These are phyloP conservation scores for Diaprepes abbreviatus DNA, from an alignment of 2,888 invertebrate genomes.

Conservation along the genomic window DNA sequence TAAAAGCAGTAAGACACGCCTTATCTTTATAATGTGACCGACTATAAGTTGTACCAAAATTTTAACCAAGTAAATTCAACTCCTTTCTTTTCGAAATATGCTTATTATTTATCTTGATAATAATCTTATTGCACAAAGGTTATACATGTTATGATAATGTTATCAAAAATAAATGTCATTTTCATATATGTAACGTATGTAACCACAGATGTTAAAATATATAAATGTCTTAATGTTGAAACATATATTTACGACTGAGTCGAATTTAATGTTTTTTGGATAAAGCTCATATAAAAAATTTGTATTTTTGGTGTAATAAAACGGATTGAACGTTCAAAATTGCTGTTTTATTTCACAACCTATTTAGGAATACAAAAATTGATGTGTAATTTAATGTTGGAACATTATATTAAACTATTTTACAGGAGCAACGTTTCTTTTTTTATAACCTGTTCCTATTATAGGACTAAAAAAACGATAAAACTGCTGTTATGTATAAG, in stretches of 20 bases:
- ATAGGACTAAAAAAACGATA: no score
- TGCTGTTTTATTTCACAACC: constrained; percentile 8
- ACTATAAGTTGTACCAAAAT: neutral
- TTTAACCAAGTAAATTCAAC: neutral
- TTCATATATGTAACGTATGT: constrained; percentile 32
- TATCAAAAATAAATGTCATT: constrained; percentile 30
- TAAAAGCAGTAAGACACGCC: constrained; percentile 21
- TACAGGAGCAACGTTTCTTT: no score
- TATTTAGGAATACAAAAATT: no score
- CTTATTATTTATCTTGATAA: constrained; percentile 19
- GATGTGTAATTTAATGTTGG: no score
- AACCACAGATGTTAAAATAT: constrained; percentile 31
- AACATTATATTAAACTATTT: no score
- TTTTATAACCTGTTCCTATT: no score
- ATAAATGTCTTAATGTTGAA: constrained; percentile 38
- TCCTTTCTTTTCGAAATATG: neutral
- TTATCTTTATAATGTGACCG: constrained; percentile 13
- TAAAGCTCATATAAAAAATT: constrained; percentile 28
- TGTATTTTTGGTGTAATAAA: constrained; percentile 48
- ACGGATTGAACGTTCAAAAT: constrained; percentile 33
- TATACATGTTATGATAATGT: constrained; percentile 31
- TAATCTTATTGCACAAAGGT: constrained; percentile 28
- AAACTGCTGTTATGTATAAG: no score
- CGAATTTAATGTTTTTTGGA: constrained; percentile 30
- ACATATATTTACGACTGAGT: constrained; percentile 30